phyloP scores from a whole-genome alignment of 2,888 invertebrate species.

The Tinea pellionella region DNA sequence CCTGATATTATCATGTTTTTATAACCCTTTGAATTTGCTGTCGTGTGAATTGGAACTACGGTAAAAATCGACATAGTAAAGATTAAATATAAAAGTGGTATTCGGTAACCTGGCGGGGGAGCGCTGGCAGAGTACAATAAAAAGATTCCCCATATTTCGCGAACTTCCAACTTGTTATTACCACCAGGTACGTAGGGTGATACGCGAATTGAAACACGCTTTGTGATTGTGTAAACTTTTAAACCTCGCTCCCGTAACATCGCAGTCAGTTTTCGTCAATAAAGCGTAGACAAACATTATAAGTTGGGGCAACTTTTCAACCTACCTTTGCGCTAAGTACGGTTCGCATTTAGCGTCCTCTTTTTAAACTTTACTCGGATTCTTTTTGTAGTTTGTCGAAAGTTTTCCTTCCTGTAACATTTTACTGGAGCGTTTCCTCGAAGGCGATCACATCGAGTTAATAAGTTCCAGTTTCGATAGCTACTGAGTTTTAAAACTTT shows the following conservation, averaged over 20 bases:
- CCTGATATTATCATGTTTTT: background rate
- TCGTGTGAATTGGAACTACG: slow-evolving; percentile 21
- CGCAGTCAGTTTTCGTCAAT: slow-evolving; percentile 24
- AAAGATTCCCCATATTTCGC: slow-evolving; percentile 46
- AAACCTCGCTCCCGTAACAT: slow-evolving; percentile 29
- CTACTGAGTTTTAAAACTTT: slow-evolving; percentile 67
- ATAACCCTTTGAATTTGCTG: slow-evolving; percentile 7
- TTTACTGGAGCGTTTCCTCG: slow-evolving; percentile 60
- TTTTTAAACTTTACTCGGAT: slow-evolving; percentile 57
- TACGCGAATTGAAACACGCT: slow-evolving; percentile 22
- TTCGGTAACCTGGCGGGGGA: slow-evolving; percentile 23
- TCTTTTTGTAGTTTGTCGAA: slow-evolving; percentile 61
- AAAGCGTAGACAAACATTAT: slow-evolving; percentile 29
- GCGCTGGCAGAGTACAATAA: slow-evolving; percentile 31
- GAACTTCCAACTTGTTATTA: slow-evolving; percentile 49
- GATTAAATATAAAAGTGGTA: slow-evolving; percentile 32
- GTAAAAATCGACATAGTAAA: slow-evolving; percentile 44
- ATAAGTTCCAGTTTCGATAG: slow-evolving; percentile 67
- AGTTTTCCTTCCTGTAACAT: slow-evolving; percentile 64
- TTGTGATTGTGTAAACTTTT: slow-evolving; percentile 42
- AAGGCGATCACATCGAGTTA: slow-evolving; percentile 66
- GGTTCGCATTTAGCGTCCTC: slow-evolving; percentile 57
- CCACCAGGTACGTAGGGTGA: slow-evolving; percentile 28
- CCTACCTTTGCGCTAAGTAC: slow-evolving; percentile 33
- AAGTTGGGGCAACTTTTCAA: slow-evolving; percentile 18